These are phyloP conservation scores for Poecilia wingei DNA, from an alignment of 2,797 vertebrate species.

Conservation along the genomic window DNA sequence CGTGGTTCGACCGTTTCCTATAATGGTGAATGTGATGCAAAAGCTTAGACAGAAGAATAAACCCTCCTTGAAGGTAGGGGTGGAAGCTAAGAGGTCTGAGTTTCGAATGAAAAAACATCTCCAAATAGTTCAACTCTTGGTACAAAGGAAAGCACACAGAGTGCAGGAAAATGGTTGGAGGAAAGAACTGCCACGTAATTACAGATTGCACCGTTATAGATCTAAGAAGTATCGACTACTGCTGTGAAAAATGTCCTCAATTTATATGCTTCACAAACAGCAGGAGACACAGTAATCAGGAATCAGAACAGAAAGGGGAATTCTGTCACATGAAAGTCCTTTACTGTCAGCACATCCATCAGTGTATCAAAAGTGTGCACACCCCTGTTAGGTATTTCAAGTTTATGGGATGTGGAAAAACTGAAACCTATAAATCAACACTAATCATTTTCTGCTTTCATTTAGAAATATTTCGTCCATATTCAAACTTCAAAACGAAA, in stretches of 20 bases:
- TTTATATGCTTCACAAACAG: constrained; percentile 24
- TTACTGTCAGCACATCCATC: neutral
- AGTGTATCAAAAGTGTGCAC: neutral
- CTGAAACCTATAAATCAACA: neutral
- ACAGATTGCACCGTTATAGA: constrained; percentile 26
- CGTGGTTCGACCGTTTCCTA: neutral
- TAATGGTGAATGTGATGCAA: neutral
- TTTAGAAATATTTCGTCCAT: neutral
- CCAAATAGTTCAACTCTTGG: constrained; percentile 6
- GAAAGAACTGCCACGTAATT: constrained; percentile 40
- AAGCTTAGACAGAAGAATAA: constrained; percentile 1
- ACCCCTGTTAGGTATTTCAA: neutral
- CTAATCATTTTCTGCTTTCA: neutral
- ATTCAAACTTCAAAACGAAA: neutral
- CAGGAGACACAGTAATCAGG: constrained; percentile 12
- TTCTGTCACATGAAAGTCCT: neutral
- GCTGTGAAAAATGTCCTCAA: constrained; percentile 31
- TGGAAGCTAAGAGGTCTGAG: neutral
- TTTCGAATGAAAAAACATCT: neutral
- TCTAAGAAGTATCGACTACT: constrained; percentile 6
- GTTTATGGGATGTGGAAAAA: neutral
- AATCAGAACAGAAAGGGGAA: constrained; percentile 21
- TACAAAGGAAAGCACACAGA: constrained; percentile 8
- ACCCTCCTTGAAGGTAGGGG: neutral
- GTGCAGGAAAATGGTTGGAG: neutral